Conservation (phyloP, 2,888 invertebrate genomes). For the Apocheima hispidaria region DNA sequence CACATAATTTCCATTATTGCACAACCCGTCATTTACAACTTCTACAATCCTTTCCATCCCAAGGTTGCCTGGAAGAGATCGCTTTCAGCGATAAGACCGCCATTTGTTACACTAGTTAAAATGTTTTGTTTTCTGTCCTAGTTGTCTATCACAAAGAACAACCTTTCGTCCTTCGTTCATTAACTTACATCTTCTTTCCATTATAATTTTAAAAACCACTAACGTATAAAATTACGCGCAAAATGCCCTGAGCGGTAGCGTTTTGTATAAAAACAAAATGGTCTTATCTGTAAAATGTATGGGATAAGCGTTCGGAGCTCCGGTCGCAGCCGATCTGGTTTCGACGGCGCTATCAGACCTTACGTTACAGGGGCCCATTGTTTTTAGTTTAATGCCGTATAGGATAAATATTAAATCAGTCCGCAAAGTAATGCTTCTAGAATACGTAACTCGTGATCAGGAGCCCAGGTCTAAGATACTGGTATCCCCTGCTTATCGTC, state of each 20-base stretch:
- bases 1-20: too few species aligned
- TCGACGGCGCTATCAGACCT: constrained; percentile 5
- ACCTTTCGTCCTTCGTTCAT: background rate
- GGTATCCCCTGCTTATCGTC: too few species aligned
- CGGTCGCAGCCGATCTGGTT: constrained; percentile 7
- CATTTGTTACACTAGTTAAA: too few species aligned
- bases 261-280: constrained; percentile 23
- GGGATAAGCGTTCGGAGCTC: constrained; percentile 3
- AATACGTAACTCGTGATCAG: too few species aligned
- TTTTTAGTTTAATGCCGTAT: constrained; percentile 7
- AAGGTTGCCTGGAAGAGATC: too few species aligned
- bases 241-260: constrained; percentile 18
- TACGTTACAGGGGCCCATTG: constrained; percentile 5
- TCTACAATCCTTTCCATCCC: too few species aligned
- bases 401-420: background rate
- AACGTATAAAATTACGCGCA: constrained; percentile 22
- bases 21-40: too few species aligned
- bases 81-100: too few species aligned
- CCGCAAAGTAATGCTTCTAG: too few species aligned
- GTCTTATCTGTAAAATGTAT: constrained; percentile 21
- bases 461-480: too few species aligned
- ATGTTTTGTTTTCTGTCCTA: too few species aligned
- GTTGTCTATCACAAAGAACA: background rate
- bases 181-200: background rate
- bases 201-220: constrained; percentile 4